Percentiles rank a stretch among this genome's conserved stretches.
Evolutionary conservation across 2,888 invertebrate genomes (phyloP).

Genomic region (Melieria picta): DNA sequence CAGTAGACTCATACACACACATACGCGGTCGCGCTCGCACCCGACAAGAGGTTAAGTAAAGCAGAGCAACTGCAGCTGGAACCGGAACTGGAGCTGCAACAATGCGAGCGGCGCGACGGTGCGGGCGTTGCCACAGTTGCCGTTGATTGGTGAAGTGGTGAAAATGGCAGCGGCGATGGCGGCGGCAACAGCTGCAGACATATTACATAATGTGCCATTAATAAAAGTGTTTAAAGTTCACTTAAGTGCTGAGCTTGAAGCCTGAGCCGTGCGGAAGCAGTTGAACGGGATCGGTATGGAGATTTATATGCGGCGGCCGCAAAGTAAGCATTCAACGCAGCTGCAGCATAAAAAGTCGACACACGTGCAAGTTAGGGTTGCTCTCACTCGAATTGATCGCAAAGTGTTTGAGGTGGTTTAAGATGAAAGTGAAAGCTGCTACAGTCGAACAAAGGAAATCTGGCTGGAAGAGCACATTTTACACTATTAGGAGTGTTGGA

Average conservation of each 20-base stretch:
- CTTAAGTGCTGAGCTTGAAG: conserved; percentile 39
- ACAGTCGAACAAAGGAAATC: not conserved
- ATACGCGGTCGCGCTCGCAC: not conserved
- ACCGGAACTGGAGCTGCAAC: conserved; percentile 18
- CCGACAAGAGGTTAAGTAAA: not conserved
- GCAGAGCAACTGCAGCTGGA: conserved; percentile 9
- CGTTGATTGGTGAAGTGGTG: not conserved
- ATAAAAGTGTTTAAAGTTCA: conserved; percentile 47
- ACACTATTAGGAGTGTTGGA: too few relatives aligned
- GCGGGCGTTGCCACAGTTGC: too few relatives aligned
- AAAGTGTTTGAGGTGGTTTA: too few relatives aligned
- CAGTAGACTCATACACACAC: conserved; percentile 26
- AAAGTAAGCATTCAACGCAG: conserved; percentile 15
- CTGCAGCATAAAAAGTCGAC: not conserved
- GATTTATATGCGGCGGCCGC: conserved; percentile 28
- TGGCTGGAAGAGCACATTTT: not conserved
- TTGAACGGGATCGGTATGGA: not conserved
- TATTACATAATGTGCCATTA: conserved; percentile 44
- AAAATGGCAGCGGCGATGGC: not conserved
- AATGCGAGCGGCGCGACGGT: not conserved
- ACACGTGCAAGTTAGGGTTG: not conserved
- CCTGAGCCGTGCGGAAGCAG: not conserved
- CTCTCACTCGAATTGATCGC: too few relatives aligned
- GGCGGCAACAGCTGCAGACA: conserved; percentile 17
- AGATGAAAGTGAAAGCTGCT: not conserved